A percentile compares a stretch with the other conserved stretches of the same genome.
Evolutionary conservation across 2,797 vertebrate species (phyloP).

Genomic region (Tiaroga cobitis): DNA sequence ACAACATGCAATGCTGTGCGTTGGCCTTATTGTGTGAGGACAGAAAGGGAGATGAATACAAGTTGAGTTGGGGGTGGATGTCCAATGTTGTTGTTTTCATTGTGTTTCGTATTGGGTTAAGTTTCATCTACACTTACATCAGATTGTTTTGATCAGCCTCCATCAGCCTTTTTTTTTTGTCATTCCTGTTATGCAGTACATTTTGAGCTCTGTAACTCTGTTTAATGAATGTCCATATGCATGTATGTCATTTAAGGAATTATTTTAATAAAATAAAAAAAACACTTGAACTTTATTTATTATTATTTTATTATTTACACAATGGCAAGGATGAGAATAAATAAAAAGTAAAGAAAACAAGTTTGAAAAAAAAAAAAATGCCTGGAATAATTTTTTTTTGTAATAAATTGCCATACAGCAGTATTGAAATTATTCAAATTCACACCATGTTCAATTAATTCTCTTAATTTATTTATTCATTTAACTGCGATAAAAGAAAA

Average conservation of each 20-base stretch:
- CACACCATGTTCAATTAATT: background rate
- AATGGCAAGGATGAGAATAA: background rate
- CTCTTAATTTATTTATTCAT: background rate
- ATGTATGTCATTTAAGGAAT: background rate
- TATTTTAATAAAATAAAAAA: background rate
- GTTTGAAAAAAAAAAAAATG: background rate
- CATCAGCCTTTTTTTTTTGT: no score
- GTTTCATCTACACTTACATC: slow-evolving; percentile 50
- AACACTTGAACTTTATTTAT: background rate
- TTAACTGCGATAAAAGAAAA: background rate
- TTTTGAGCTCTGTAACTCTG: background rate
- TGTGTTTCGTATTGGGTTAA: slow-evolving; percentile 62
- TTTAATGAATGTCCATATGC: background rate
- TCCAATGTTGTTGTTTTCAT: slow-evolving; percentile 61
- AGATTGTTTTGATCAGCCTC: background rate
- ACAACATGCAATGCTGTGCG: slow-evolving; percentile 71
- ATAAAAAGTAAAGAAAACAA: background rate
- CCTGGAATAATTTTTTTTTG: background rate
- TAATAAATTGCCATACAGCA: background rate
- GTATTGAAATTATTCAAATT: background rate
- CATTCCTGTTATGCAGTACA: background rate
- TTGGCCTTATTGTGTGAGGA: slow-evolving; percentile 71
- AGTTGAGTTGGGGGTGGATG: slow-evolving; percentile 73
- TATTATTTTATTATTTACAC: background rate
- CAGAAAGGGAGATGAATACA: slow-evolving; percentile 72